phyloP scores from a whole-genome alignment of 2,113 vertebrate genomes.

The Henicopernis longicauda region DNA sequence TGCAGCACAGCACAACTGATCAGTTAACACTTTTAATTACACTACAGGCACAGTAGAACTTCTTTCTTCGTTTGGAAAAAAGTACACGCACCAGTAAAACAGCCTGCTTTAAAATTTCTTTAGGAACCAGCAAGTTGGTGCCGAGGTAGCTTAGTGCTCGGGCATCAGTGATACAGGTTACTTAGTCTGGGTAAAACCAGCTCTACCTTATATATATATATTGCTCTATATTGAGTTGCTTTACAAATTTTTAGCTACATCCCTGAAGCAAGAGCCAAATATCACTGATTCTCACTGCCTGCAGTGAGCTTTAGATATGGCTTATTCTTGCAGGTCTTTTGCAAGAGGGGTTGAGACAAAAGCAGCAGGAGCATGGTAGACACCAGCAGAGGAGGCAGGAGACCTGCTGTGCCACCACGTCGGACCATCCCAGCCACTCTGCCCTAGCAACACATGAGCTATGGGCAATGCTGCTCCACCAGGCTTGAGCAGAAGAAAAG shows the following conservation, averaged over 20 bases:
- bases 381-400: neutral
- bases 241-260: neutral
- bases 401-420: neutral
- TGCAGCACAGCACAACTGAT: neutral
- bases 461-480: neutral
- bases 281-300: neutral
- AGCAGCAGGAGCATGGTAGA: neutral
- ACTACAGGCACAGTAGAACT: neutral
- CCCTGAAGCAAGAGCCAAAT: neutral
- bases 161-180: neutral
- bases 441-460: neutral
- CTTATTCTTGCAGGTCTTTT: neutral
- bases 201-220: neutral
- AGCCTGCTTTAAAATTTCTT: neutral
- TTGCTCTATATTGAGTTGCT: neutral
- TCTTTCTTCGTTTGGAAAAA: neutral
- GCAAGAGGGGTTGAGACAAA: accelerated
- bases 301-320: neutral
- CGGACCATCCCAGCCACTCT: neutral
- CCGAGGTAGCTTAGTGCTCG: neutral
- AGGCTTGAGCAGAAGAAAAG: neutral
- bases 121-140: neutral
- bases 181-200: neutral
- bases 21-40: neutral
- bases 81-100: neutral